Base-by-base conservation (phyloP, 2,888 invertebrate genomes). In the Sphaerophoria rueppellii region DNA sequence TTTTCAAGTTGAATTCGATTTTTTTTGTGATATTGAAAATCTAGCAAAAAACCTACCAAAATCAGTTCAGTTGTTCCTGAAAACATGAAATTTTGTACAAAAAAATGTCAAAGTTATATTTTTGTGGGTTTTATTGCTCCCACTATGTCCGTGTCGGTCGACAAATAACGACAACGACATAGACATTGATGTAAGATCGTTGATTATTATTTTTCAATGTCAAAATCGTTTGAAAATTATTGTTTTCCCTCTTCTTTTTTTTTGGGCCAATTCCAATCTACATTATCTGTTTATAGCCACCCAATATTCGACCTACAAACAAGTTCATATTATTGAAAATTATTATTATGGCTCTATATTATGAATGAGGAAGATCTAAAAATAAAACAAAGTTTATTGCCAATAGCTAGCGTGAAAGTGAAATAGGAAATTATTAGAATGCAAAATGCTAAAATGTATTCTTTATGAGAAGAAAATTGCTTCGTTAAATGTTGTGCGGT, bases 341-440 rank as follows among this genome's bases (percentile, higher is more conserved):
- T 7, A 40, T 9, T 7, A 40, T 40, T 40, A 40, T 40, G 40
- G 40, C 40, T 61, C 11, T n/a, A 48, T 35, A 14, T 57, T 50
- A 50, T 67, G 67, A 77, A 77, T 77, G 61, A 54, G 46, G 34
- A 9, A 46, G 24, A 24, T 24, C 76, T 77, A 70, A 61, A 70
- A 77, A 61, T 77, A 77, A 24, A 24, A 48, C 35, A 16, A 37
- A 55, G 32, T 52, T n/a, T 46, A n/a, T 35, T 61, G 61, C 61
- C 69, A 77, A 76, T 61, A 55, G 37, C 70, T 61, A 55, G 37
- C 70, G 76, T 61, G 61, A 77, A 77, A 77, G 76, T 77, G 76
- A 77, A 77, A 61, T 55, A 70, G 61, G 76, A 61, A 77, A 77
- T 70, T 77, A 61, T 75, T 50, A 63, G 14, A 24, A 24, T 24